These are phyloP conservation scores for Hypomecis atomaria DNA, from an alignment of 2,888 invertebrate species.

Conservation along the genomic window DNA sequence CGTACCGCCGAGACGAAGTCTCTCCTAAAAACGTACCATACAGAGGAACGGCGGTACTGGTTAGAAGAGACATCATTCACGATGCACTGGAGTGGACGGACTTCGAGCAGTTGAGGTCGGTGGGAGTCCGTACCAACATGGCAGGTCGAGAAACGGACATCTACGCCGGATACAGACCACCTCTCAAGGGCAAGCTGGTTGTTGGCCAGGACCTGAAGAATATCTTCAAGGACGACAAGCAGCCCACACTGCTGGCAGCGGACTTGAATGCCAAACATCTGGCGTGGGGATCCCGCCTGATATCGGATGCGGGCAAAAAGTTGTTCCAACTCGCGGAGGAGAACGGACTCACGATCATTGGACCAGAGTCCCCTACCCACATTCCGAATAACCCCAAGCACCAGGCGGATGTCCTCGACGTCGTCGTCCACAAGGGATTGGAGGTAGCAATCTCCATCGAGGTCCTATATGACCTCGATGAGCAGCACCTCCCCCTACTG, in stretches of 20 bases:
- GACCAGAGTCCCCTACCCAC: conserved; percentile 1
- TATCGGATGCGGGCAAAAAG: background rate
- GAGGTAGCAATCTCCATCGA: background rate
- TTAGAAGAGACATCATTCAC: conserved; percentile 16
- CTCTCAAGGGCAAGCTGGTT: background rate
- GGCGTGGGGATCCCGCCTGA: conserved; percentile 3
- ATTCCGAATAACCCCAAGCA: background rate
- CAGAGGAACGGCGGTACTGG: conserved; percentile 9
- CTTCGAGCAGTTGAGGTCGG: background rate
- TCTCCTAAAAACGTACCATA: background rate
- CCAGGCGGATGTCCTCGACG: conserved; percentile 2
- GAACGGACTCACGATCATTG: background rate
- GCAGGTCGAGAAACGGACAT: background rate
- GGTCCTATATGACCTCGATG: conserved; percentile 4
- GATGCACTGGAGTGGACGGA: background rate
- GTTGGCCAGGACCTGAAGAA: background rate
- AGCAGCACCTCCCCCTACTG: conserved; percentile 4
- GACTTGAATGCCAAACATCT: conserved; percentile 5
- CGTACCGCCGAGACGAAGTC: conserved; percentile 3
- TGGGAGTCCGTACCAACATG: background rate
- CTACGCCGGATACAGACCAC: conserved; percentile 15
- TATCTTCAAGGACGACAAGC: background rate
- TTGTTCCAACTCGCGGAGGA: background rate
- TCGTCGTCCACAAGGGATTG: background rate
- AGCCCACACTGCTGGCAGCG: background rate